Evolutionary conservation across 1,140 invertebrate species (phyloP), one percentile per base, ranked within the genome.

Genomic region (Drosophila fuyamai): DNA sequence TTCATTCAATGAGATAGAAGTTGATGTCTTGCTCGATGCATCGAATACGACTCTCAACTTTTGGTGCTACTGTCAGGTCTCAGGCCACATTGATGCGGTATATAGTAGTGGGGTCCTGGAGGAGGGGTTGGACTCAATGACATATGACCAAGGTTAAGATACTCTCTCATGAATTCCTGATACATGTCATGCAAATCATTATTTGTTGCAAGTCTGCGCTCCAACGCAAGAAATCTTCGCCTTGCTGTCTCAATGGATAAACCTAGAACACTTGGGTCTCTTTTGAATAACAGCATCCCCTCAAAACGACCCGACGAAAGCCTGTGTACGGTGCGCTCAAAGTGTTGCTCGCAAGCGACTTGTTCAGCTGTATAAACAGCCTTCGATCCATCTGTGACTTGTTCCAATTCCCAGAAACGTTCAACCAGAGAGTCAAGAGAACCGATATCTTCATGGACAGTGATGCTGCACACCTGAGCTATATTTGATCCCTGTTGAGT

Each of bases 1-100:
- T 29, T 92, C 86, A 62, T 93, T 93, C 32, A 92, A 43, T 18
- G 76, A 81, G 13, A 79, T 36, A 47, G 62, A 68, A 9, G 16
- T 76, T 10, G 58, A 47, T n/a, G 63, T 72, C 62, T 66, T 74
- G 13, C 50, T 50, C 6, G 77, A 76, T 13, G 13, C 27, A 7
- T 32, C 27, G 4, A 91, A 90, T 4, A 90, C 81, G 29, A 83
- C 75, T 29, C 75, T 54, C 9, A 23, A n/a, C n/a, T n/a, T n/a
- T n/a, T n/a, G n/a, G n/a, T n/a, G n/a, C n/a, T n/a, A n/a, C n/a
- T n/a, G n/a, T n/a, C n/a, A n/a, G n/a, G n/a, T n/a, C n/a, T n/a
- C n/a, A n/a, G n/a, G n/a, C n/a, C n/a, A n/a, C n/a, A n/a, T n/a
- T n/a, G n/a, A n/a, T n/a, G n/a, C n/a, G n/a, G n/a, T n/a, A n/a